Base-by-base conservation (phyloP, 2,888 invertebrate genomes). In the Microplitis deprimator region DNA sequence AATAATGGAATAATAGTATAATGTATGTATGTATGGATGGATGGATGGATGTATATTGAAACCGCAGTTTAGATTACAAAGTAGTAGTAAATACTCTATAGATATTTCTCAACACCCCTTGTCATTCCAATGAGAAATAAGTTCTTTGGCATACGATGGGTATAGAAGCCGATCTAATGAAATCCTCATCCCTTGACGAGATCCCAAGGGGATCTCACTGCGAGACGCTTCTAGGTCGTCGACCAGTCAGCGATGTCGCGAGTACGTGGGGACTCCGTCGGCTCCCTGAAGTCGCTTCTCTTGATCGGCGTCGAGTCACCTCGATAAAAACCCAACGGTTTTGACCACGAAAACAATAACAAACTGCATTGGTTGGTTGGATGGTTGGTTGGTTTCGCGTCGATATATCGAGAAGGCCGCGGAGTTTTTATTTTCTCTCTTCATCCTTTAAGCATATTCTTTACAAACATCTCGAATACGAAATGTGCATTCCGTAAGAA, bases 401-500 rank as follows among this genome's bases (percentile, higher is more conserved):
- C 74, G 67, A 74, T 74, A 68, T 13, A 50, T 50, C 68, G 74
- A 68, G 69, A 68, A 75, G 75, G 75, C 69, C 67, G 74, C 68
- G 16, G 64, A 67, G 59, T 62, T 39, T 75, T 69, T 65, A 72
- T 67, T 73, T 76, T 70, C 16, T 70, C 64, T 73, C 65, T 64
- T 76, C 78, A 40, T 78, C 50, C 68, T 64, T 40, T 61, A 50
- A 50, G 83, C 83, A 84, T 87, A 88, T 87, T 87, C 86, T 84
- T 80, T 68, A 82, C 84, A 84, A 87, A 85, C 85, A 87, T 85
- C 83, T 83, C 87, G 89, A 88, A 89, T 89, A 84, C 88, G 85
- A 88, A 88, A 89, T 89, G 50, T 50, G 85, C 87, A 87, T 89
- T 89, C 89, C 86, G 68, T 65, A 78, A 69, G 73, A 73, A 73